phyloP scores from a whole-genome alignment of 2,113 vertebrate species.

The Scatophagus argus region DNA sequence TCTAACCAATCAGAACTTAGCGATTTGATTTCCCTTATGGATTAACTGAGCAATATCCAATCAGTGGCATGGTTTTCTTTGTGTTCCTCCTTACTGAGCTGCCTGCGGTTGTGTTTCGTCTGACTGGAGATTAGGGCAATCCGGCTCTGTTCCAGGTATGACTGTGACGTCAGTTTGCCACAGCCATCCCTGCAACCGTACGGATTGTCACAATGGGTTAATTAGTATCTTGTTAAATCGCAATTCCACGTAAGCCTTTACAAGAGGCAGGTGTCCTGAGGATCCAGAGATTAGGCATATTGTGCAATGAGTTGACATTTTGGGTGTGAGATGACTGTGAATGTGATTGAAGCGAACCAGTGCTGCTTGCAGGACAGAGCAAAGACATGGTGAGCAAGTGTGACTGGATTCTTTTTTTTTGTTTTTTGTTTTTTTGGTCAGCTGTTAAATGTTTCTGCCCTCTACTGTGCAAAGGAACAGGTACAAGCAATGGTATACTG shows the following conservation, averaged over 20 bases:
- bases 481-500: not conserved
- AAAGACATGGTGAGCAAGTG: not conserved
- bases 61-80: slow-evolving; percentile 29
- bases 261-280: not conserved
- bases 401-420: not conserved
- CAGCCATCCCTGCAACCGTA: not conserved
- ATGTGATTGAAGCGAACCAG: not conserved
- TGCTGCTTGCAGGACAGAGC: not conserved
- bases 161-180: slow-evolving; percentile 5
- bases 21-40: slow-evolving; percentile 17
- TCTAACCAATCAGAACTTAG: slow-evolving; percentile 40
- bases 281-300: not conserved
- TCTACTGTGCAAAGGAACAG: slow-evolving; percentile 8
- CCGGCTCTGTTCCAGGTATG: not conserved
- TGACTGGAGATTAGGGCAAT: slow-evolving; percentile 30
- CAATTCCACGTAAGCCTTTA: not conserved
- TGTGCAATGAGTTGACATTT: not conserved
- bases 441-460: not conserved
- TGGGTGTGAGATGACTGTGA: not conserved
- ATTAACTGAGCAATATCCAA: slow-evolving; percentile 53
- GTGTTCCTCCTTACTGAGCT: slow-evolving; percentile 7
- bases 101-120: slow-evolving; percentile 13
- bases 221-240: not conserved
- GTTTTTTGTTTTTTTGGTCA: not conserved
- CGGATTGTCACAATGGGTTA: not conserved